phyloP scores from a whole-genome alignment of 2,888 invertebrate species.

The Brenthis daphne region DNA sequence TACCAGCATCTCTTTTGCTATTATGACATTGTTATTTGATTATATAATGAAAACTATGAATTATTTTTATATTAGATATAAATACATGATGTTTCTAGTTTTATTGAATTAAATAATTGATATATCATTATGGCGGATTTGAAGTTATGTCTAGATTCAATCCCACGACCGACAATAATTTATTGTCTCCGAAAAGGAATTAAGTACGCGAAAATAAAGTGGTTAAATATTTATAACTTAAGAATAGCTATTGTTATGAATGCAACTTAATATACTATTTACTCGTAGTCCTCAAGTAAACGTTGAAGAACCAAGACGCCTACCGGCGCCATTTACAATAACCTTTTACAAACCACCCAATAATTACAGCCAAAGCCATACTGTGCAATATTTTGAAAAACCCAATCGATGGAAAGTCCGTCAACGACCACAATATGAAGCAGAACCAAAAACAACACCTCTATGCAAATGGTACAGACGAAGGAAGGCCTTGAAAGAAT shows the following conservation, averaged over 20 bases:
- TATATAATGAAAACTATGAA: no score
- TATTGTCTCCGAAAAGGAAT: no score
- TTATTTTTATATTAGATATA: no score
- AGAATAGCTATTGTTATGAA: no score
- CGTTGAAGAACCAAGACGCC: conserved; percentile 45
- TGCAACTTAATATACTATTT: neutral
- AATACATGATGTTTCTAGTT: no score
- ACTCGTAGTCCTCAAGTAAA: conserved; percentile 48
- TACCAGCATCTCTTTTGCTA: no score
- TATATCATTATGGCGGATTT: neutral
- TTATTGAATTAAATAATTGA: neutral
- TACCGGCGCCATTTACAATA: conserved; percentile 48
- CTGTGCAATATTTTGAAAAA: conserved; percentile 35
- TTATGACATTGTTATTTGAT: no score
- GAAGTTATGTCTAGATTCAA: no score
- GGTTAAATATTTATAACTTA: no score
- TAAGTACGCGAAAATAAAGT: neutral
- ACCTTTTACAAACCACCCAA: conserved; percentile 41
- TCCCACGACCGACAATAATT: no score
- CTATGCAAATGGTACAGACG: conserved; percentile 47
- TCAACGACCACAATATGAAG: conserved; percentile 23
- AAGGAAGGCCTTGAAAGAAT: conserved; percentile 41
- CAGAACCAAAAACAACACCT: conserved; percentile 19
- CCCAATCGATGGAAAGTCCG: conserved; percentile 19
- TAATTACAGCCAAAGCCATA: conserved; percentile 35